Evolutionary conservation across 23 tunicate genomes (phyloP).

Genomic region (Trididemnum clinides): DNA sequence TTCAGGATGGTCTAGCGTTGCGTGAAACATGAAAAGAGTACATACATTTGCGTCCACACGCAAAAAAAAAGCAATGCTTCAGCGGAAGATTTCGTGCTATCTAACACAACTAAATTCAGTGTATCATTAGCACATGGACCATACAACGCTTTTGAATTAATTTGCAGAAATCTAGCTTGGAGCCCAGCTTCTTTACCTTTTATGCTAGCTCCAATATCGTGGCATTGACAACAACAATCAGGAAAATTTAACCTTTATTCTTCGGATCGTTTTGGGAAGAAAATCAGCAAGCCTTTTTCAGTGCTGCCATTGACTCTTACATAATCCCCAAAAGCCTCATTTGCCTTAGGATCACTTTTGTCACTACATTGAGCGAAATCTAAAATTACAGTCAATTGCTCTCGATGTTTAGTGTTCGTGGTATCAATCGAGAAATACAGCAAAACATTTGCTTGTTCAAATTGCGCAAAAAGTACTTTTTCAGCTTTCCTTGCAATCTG

Average conservation of each 20-base stretch:
- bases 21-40: neutral
- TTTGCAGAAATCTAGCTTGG: constrained; percentile 11
- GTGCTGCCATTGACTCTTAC: neutral
- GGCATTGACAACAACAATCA: constrained; percentile 24
- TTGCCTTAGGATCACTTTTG: neutral
- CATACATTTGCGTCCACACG: neutral
- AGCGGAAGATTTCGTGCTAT: neutral
- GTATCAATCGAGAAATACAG: too few relatives aligned
- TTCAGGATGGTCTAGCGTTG: neutral
- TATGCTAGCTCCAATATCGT: constrained; percentile 31
- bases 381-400: neutral
- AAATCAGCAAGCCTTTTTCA: neutral
- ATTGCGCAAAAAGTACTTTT: neutral
- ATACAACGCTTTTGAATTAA: neutral
- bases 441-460: too few relatives aligned
- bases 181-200: constrained; percentile 20
- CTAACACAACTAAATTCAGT: neutral
- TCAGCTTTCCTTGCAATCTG: neutral
- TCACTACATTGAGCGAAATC: neutral
- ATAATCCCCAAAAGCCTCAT: neutral
- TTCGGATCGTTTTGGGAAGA: neutral
- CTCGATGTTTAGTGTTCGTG: neutral
- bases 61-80: neutral
- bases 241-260: neutral
- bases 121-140: constrained; percentile 14